Base-by-base conservation (phyloP, 2,797 vertebrate genomes). In the Sus cebifrons region DNA sequence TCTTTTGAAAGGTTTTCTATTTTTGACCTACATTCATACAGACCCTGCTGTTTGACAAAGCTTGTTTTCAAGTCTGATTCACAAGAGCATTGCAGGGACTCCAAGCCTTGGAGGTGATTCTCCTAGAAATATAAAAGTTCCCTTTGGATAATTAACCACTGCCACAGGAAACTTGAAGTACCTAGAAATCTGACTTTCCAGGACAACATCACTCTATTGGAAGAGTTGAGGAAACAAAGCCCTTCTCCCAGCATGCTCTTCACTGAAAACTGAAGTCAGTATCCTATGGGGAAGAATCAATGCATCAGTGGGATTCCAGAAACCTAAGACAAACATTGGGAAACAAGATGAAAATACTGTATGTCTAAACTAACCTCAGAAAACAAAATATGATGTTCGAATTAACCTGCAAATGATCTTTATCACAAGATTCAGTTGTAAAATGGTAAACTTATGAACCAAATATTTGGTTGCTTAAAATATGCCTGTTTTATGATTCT, bases 31-130 rank as follows among this genome's bases (percentile, higher is more conserved):
- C 89, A 96, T 95, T 94, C 89, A 95, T 87, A 97, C 82, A 91
- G 85, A 93, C 40, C 96, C 97, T 86, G 96, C 96, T 97, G 97
- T 90, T 96, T 97, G 89, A 96, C 95, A 97, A 97, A 98, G 96
- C 89, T 96, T 97, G 93, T 97, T 98, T 98, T 97, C 86, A 92
- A 95, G 40, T 62, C 56, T 83, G 91, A 94, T 94, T 97, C 96
- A 98, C 95, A 97, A 87, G 96, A 97, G 97, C 97, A 79, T 98
- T 96, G 97, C 95, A 94, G 97, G 97, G 93, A 90, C 88, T 97
- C 96, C 56, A 85, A 81, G 21, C 56, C 89, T 94, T 94, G 86
- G 84, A 94, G 78, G 81, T 96, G 96, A 87, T 98, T 96, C 96
- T 97, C 96, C 84, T 77, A 83, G 86, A 97, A 97, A 96, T 95